Conservation (phyloP, 2,888 invertebrate genomes). For the Patella depressa region DNA sequence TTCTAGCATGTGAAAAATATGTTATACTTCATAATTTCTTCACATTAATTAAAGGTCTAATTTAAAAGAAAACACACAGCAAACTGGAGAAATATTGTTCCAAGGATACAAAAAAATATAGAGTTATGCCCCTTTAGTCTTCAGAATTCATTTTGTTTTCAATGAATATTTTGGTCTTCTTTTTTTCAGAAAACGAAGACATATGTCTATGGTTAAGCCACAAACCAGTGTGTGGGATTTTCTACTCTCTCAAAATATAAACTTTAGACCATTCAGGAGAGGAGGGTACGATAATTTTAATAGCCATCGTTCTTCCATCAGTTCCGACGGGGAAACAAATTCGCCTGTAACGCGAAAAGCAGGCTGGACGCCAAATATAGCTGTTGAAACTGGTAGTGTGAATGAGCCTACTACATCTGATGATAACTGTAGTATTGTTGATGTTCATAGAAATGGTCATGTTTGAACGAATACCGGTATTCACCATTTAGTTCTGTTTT, state of each 20-base stretch:
- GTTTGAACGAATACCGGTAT: too few relatives aligned
- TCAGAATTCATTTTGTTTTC: neutral
- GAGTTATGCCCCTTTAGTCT: neutral
- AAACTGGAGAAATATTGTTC: too few relatives aligned
- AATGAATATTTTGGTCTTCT: neutral
- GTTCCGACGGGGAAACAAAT: constrained; percentile 13
- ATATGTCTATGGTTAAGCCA: constrained; percentile 14
- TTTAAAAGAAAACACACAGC: too few relatives aligned
- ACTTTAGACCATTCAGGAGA: constrained; percentile 19
- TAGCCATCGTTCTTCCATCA: constrained; percentile 20
- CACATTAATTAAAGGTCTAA: too few relatives aligned
- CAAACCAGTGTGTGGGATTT: constrained; percentile 26
- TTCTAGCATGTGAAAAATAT: too few relatives aligned
- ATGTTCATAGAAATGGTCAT: constrained; percentile 1
- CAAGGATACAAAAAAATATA: neutral
- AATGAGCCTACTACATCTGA: constrained; percentile 22
- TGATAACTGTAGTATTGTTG: constrained; percentile 25
- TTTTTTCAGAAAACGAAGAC: constrained; percentile 19
- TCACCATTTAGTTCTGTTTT: too few relatives aligned
- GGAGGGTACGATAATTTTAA: constrained; percentile 20
- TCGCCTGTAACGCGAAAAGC: constrained; percentile 14
- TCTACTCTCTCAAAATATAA: constrained; percentile 20
- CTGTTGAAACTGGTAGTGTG: constrained; percentile 17
- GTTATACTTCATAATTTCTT: too few relatives aligned
- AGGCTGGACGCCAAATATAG: constrained; percentile 23